Conservation (phyloP, 2,797 vertebrate genomes). For the Heterohyrax brucei region DNA sequence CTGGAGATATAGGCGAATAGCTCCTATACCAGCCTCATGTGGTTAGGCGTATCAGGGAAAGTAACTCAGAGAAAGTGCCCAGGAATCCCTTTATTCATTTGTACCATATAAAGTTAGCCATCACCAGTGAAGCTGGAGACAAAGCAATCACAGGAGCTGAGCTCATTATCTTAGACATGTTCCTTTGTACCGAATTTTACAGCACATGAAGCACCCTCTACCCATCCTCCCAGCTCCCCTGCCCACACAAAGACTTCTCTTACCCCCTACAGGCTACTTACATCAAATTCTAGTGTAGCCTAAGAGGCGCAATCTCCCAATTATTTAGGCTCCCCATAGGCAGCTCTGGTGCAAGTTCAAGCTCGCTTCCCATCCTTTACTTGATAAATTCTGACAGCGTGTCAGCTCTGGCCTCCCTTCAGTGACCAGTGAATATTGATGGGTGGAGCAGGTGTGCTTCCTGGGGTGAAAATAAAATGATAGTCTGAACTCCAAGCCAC, state of each 20-base stretch:
- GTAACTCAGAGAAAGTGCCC: not conserved
- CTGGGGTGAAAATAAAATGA: slow-evolving; percentile 70
- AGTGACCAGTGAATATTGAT: slow-evolving; percentile 76
- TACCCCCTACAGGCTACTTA: not conserved
- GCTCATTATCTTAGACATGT: not conserved
- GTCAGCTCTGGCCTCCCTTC: slow-evolving; percentile 64
- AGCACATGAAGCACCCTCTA: not conserved
- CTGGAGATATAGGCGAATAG: not conserved
- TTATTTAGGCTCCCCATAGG: slow-evolving; percentile 62
- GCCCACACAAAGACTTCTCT: not conserved
- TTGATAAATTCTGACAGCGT: slow-evolving; percentile 78
- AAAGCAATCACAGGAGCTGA: not conserved
- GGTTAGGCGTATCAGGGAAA: not conserved
- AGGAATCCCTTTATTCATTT: not conserved
- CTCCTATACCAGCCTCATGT: not conserved
- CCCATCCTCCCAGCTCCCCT: not conserved
- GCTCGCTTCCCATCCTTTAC: slow-evolving; percentile 62
- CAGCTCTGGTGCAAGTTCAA: slow-evolving; percentile 16
- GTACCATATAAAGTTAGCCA: not conserved
- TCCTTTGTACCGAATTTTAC: slow-evolving; percentile 21
- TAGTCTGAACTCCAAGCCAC: slow-evolving; percentile 11
- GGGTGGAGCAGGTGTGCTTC: slow-evolving; percentile 74
- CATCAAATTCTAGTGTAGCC: slow-evolving; percentile 48
- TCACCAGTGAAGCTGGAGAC: not conserved
- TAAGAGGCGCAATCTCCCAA: slow-evolving; percentile 58